A percentile compares a stretch with the other conserved stretches of the same genome.
Conservation (phyloP, 2,113 vertebrate genomes). For the Riparia riparia region DNA sequence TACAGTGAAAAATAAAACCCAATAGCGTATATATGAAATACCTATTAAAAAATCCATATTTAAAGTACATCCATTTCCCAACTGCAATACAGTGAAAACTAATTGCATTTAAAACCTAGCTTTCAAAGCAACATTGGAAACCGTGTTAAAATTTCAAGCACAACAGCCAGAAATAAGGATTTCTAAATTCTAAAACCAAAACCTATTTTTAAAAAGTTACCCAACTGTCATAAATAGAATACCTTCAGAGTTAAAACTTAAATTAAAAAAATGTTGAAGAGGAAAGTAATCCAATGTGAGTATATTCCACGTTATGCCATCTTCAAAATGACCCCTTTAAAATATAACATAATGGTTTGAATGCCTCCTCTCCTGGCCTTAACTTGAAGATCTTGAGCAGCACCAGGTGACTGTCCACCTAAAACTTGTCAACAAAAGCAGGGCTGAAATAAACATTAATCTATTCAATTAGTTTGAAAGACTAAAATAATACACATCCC, state of each 20-base stretch:
- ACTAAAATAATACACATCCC: neutral
- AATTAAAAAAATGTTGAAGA: neutral
- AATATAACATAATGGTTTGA: neutral
- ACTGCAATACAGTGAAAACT: neutral
- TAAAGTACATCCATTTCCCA: neutral
- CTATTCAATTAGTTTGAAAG: neutral
- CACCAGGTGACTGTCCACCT: neutral
- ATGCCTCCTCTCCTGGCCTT: neutral
- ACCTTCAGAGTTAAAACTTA: neutral
- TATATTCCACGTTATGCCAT: neutral
- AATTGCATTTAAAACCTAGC: neutral
- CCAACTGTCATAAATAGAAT: neutral
- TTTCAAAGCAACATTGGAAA: neutral
- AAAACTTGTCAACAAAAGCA: neutral
- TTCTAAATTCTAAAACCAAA: neutral
- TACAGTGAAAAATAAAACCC: neutral
- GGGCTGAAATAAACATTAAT: neutral
- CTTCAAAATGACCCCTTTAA: neutral
- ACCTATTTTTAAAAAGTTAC: fast-evolving
- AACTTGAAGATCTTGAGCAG: neutral
- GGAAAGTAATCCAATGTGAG: neutral
- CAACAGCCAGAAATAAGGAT: neutral
- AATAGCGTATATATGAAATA: neutral
- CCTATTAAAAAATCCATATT: neutral
- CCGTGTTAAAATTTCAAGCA: neutral